Evolutionary conservation across 2,113 vertebrate genomes (phyloP).

Genomic region (Dasyornis broadbenti): DNA sequence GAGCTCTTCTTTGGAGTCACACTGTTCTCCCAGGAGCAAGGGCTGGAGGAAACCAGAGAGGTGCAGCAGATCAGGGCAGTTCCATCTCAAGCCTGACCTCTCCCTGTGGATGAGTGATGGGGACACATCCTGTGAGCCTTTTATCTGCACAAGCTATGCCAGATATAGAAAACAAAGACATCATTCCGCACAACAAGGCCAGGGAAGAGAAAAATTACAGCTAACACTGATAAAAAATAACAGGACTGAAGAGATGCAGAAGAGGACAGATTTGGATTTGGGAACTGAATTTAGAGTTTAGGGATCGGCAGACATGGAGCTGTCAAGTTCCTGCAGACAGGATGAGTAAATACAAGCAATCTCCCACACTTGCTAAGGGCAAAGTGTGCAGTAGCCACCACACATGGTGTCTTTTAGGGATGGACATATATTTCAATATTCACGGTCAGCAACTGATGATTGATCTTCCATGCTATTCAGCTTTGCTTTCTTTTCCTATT

Average conservation of each 20-base stretch:
- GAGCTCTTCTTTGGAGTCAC: background rate
- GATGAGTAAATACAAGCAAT: accelerated
- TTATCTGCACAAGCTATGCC: background rate
- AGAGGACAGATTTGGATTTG: background rate
- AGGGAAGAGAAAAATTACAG: background rate
- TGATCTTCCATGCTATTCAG: background rate
- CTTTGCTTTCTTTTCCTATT: background rate
- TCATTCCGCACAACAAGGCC: background rate
- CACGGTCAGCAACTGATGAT: background rate
- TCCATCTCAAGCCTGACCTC: background rate
- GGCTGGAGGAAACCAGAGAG: background rate
- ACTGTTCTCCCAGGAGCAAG: background rate
- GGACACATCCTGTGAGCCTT: background rate
- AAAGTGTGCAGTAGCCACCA: background rate
- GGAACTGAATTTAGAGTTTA: background rate
- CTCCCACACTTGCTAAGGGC: background rate
- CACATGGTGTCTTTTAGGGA: background rate
- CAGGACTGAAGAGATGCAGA: background rate
- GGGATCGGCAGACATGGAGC: background rate
- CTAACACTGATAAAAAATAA: background rate
- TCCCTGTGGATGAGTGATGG: background rate
- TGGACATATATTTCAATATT: background rate
- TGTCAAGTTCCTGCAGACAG: background rate
- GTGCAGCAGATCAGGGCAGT: background rate
- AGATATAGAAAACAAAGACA: background rate